Conservation (phyloP, 2,888 invertebrate genomes). For the Rhingia rostrata region DNA sequence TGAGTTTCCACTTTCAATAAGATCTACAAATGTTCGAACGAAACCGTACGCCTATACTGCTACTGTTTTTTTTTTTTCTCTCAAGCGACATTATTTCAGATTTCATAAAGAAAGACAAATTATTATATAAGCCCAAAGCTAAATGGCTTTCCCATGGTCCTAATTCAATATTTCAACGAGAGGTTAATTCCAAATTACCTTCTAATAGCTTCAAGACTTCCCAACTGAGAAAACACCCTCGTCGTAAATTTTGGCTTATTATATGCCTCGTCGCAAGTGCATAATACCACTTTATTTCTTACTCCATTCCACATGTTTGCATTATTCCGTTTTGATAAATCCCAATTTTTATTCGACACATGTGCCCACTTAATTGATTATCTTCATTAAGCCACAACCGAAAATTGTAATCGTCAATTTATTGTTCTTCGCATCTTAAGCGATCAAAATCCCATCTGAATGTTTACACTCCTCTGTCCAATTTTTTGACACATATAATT, state of each 20-base stretch:
- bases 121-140: too few relatives aligned
- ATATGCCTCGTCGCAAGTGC: not conserved
- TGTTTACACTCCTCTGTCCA: conserved; percentile 57
- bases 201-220: not conserved
- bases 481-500: conserved; percentile 64
- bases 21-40: too few relatives aligned
- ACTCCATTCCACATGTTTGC: conserved; percentile 35
- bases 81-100: too few relatives aligned
- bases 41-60: too few relatives aligned
- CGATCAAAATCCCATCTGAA: conserved; percentile 60
- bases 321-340: conserved; percentile 19
- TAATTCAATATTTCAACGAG: not conserved
- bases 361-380: conserved; percentile 66
- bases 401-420: conserved; percentile 62
- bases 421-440: conserved; percentile 50
- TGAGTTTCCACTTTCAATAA: too few relatives aligned
- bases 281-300: conserved; percentile 13
- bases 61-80: too few relatives aligned
- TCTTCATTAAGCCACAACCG: conserved; percentile 57
- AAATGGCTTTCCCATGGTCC: not conserved
- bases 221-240: not conserved
- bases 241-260: conserved; percentile 16
- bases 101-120: too few relatives aligned
- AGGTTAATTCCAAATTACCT: not conserved
- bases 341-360: conserved; percentile 45